phyloP scores from a whole-genome alignment of 2,888 invertebrate genomes.

The Parnassius orleans region DNA sequence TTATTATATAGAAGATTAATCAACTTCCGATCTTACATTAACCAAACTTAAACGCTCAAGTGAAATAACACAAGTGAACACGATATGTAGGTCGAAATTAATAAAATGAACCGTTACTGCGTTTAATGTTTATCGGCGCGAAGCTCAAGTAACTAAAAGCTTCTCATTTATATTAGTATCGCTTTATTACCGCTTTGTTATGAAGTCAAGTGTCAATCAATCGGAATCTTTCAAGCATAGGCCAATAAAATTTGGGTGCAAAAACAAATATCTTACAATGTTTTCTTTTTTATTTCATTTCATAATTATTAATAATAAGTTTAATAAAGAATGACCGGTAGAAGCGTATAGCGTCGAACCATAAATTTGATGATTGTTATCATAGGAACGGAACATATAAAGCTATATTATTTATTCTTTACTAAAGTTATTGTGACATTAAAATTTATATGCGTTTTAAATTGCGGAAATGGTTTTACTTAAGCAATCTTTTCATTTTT shows the following conservation, averaged over 20 bases:
- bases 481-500: neutral
- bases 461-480: conserved; percentile 56
- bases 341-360: neutral
- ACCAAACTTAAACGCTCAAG: conserved; percentile 4
- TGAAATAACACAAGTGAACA: conserved; percentile 22
- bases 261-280: neutral
- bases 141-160: conserved; percentile 16
- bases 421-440: conserved; percentile 23
- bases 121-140: conserved; percentile 22
- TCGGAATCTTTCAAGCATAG: conserved; percentile 46
- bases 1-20: conserved; percentile 22
- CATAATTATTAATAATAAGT: conserved; percentile 5
- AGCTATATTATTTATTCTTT: conserved; percentile 45
- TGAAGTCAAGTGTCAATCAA: conserved; percentile 13
- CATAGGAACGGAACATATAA: neutral
- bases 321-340: neutral
- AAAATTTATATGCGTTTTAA: conserved; percentile 45
- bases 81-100: conserved; percentile 36
- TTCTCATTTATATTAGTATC: conserved; percentile 16
- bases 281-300: conserved; percentile 1
- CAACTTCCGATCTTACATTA: conserved; percentile 12
- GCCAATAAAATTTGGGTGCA: conserved; percentile 36
- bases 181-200: conserved; percentile 5
- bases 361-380: neutral
- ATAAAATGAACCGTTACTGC: conserved; percentile 39